Base-by-base conservation (phyloP, 2,797 vertebrate genomes). In the Brachymystax lenok region DNA sequence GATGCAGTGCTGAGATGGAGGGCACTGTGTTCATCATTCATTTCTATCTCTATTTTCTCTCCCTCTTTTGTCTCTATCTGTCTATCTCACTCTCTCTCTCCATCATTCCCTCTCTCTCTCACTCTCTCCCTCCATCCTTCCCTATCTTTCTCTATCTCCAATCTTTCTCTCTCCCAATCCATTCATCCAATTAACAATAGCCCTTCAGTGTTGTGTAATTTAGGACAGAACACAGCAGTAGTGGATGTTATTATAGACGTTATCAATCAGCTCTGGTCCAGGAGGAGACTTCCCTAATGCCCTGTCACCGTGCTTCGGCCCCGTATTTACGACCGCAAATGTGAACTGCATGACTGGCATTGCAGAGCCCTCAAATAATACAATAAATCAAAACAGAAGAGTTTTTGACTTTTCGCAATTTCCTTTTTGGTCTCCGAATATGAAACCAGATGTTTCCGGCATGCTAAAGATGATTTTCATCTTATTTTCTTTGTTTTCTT, bases 301-400 rank as follows among this genome's bases (percentile, higher is more conserved):
- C 72, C 84, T 82, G 77, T 90, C 85, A 87, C 81, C 12, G 77
- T 71, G 78, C 85, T 78, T 71, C 5, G 75, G 84, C 80, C 80
- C 83, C 68, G 73, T 88, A 95, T 97, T 95, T 95, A 96, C 91
- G 92, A 93, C 95, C 93, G 84, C 93, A 92, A 95, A 95, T 92
- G 92, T 92, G 92, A 92, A 88, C 94, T 93, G 93, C 91, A 90
- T 93, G 94, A 94, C 94, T 96, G 93, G 95, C 96, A 95, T 93
- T 87, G 87, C 93, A 90, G 91, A 85, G 87, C 95, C 92, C 91
- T 96, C 93, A 92, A 95, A 96, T 96, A 96, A 96, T 96, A 95
- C 95, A 95, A 95, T 97, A 96, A 97, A 97, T 96, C 96, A 96
- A 97, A 98, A 96, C 96, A 96, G 92, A 96, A 96, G 95, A 96